Percentiles rank a stretch among this genome's conserved stretches.
phyloP scores from a whole-genome alignment of 1,140 invertebrate genomes.

The Branchinecta lynchi region DNA sequence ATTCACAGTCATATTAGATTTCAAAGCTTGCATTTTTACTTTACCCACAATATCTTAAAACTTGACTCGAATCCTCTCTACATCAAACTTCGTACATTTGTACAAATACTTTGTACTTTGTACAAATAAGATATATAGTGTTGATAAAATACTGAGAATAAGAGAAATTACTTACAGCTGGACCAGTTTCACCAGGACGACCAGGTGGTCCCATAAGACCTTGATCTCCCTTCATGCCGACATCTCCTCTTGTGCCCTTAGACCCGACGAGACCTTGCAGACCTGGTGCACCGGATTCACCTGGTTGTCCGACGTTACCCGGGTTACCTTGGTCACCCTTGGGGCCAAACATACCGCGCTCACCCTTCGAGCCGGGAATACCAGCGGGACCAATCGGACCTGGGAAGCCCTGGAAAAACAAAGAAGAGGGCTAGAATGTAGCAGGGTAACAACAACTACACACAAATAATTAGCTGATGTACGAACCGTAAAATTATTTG shows the following conservation, averaged over 20 bases:
- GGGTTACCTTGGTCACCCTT: slow-evolving; percentile 56
- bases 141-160: background rate
- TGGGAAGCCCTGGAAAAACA: slow-evolving; percentile 38
- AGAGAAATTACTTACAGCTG: slow-evolving; percentile 34
- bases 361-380: slow-evolving; percentile 51
- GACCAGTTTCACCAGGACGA: slow-evolving; percentile 49
- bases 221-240: slow-evolving; percentile 52
- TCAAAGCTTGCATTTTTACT: too few species aligned
- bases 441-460: background rate
- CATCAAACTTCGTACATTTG: too few species aligned
- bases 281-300: slow-evolving; percentile 46
- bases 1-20: too few species aligned
- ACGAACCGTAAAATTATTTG: too few species aligned
- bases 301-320: slow-evolving; percentile 36
- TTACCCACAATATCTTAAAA: too few species aligned
- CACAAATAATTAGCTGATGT: too few species aligned
- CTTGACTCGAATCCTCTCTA: too few species aligned
- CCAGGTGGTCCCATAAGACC: slow-evolving; percentile 55
- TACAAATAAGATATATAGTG: too few species aligned
- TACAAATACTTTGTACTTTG: too few species aligned
- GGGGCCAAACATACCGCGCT: slow-evolving; percentile 45
- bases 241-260: slow-evolving; percentile 56
- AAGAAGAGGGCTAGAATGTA: background rate
- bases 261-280: slow-evolving; percentile 44
- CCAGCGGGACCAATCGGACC: slow-evolving; percentile 48